Percentiles rank a stretch among this genome's conserved stretches.
Conservation (phyloP, 2,797 vertebrate genomes). For the Notolepis coatsorum region DNA sequence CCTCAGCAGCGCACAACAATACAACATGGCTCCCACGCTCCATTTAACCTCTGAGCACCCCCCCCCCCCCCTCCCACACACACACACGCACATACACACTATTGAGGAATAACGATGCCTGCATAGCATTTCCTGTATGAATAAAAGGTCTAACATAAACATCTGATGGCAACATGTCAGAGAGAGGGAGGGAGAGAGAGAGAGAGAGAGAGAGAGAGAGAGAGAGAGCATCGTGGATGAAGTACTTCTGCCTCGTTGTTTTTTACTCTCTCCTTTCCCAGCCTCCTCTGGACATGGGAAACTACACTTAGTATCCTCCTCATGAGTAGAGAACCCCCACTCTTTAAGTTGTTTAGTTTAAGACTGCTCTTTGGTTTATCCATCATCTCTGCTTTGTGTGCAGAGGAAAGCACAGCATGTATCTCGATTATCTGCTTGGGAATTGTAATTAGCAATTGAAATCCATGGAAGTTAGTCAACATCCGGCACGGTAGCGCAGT, state of each 20-base stretch:
- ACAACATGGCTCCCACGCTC: slow-evolving; percentile 52
- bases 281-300: slow-evolving; percentile 45
- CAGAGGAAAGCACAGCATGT: too few species aligned
- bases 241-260: too few species aligned
- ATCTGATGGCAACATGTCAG: slow-evolving; percentile 1
- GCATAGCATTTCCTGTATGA: slow-evolving; percentile 23
- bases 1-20: not conserved
- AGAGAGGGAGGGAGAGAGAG: too few species aligned
- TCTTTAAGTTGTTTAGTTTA: slow-evolving; percentile 4
- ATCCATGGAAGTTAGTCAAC: too few species aligned
- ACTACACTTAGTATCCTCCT: slow-evolving; percentile 14
- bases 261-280: not conserved
- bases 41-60: slow-evolving; percentile 31
- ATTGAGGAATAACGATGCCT: not conserved
- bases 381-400: too few species aligned
- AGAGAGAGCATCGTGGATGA: slow-evolving; percentile 4
- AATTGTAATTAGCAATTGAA: too few species aligned
- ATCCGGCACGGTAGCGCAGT: too few species aligned
- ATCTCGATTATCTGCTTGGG: too few species aligned
- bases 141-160: slow-evolving; percentile 4
- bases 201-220: not conserved
- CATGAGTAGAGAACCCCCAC: slow-evolving; percentile 12
- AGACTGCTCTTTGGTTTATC: not conserved
- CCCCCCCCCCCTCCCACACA: too few species aligned
- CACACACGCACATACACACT: slow-evolving; percentile 4